Base-by-base conservation (phyloP, 2,797 vertebrate genomes). In the Eidolon dupreanum region DNA sequence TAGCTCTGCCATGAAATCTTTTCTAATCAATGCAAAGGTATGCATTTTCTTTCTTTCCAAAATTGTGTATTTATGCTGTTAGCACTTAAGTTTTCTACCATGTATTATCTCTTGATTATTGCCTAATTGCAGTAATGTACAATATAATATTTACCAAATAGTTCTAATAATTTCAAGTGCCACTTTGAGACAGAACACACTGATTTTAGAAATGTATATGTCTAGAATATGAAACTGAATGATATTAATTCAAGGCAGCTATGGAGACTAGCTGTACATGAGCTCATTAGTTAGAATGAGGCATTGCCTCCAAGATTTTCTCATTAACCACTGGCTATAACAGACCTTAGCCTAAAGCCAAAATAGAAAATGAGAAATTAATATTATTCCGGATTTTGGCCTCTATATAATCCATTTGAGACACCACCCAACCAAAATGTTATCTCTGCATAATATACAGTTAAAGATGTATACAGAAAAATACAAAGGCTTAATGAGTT, bases 281-380 rank as follows among this genome's bases (percentile, higher is more conserved):
- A 73, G 51, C 43, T 93, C 71, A 24, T 94, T 87, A 83, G 28
- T 74, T 83, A 86, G 26, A 97, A 90, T 83, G 15, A 79, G 12
- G 31, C 57, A 79, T 26, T 84, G 36, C 24, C 61, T 59, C 46
- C 71, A 88, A 89, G 63, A 84, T 78, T 83, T 74, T 26, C 77
- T 93, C 51, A 81, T 85, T 90, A 88, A 51, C 19, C 19, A 61
- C 36, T 74, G 24, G 10, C 41, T 57, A 43, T 77, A 95, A 46
- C 26, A 73, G 46, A 31, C 31, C 31, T 88, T 89, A 71, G 28
- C n/a, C 68, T 93, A n/a, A 96, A 90, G 36, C 26, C 41, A 90
- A 96, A 82, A 31, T 41, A 68, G 16, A 87, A 66, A 92, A 68
- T 88, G 43, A 38, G 46, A 81, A 92, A 77, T 89, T n/a, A 61